phyloP scores from a whole-genome alignment of 2,888 invertebrate species.

The Elysia crispata region DNA sequence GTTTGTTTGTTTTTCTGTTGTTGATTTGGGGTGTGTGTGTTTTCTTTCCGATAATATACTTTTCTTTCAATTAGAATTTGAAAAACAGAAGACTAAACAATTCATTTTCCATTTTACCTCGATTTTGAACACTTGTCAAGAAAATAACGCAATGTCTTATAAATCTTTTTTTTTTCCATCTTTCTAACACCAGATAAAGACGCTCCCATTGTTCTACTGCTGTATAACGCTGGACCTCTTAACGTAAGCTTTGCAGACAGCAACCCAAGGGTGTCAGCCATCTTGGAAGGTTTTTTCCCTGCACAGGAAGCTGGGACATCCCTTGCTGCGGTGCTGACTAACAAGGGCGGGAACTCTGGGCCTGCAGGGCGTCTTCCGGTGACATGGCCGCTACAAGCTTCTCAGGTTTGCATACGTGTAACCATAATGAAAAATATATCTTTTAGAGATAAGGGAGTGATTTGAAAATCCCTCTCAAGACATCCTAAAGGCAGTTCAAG shows the following conservation, averaged over 20 bases:
- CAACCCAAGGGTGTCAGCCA: conserved; percentile 58
- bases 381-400: conserved; percentile 65
- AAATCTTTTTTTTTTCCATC: too few species aligned
- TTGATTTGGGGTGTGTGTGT: too few species aligned
- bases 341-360: conserved; percentile 57
- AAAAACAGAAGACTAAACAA: too few species aligned
- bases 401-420: neutral
- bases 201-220: conserved; percentile 60
- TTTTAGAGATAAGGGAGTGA: neutral
- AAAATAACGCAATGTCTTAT: too few species aligned
- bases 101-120: too few species aligned
- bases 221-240: conserved; percentile 73
- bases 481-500: too few species aligned
- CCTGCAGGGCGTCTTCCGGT: conserved; percentile 72
- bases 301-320: conserved; percentile 73
- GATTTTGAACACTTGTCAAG: too few species aligned
- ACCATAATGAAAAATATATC: too few species aligned
- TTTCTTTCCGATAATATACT: too few species aligned
- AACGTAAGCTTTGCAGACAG: conserved; percentile 69
- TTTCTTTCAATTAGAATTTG: too few species aligned
- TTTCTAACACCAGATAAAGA: conserved; percentile 52
- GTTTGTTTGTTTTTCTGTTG: too few species aligned
- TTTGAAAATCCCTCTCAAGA: too few species aligned
- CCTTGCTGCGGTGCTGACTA: conserved; percentile 61
- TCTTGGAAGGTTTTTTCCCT: conserved; percentile 69